Evolutionary conservation across 2,113 vertebrate genomes (phyloP), one percentile per base, ranked within the genome.

Genomic region (Gobiocypris rarus): DNA sequence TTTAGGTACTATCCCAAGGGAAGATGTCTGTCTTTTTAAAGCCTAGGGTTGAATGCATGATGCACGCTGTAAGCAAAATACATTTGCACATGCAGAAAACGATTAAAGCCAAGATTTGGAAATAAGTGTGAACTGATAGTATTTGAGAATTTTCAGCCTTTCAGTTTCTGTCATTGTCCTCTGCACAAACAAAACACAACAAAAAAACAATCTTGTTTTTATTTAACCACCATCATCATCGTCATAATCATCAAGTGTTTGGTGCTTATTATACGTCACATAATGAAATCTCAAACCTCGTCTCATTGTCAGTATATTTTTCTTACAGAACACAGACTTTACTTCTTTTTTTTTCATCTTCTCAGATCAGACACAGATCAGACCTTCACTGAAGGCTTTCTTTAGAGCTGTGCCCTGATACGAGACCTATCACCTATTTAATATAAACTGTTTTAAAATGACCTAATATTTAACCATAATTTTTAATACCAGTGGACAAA

Each of bases 401-500:
- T 80, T 80, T 67, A 80, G 59, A 80, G 9, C 43, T 67, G 78
- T 63, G 78, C 43, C 26, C 61, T 80, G 59, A 31, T 38, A 14
- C 0, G 41, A 71, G 38, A 38, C 74, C 28, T 26, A 43, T 79
- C 56, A 52, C 54, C 41, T 54, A 73, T 59, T 85, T 48, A 79
- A 85, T 81, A 74, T 13, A 56, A 82, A 56, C 26, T n/a, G 34
- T 81, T 31, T 52, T 69, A 54, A 77, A 48, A 48, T 28, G 24
- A 38, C 28, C 61, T 52, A 48, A 63, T 52, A 50, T 65, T 63
- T 48, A 52, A 50, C 56, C 48, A 26, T 38, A 41, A 10, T 70
- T 82, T 82, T 81, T 87, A 81, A 83, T 76, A 54, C 43, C 61
- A 81, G 45, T 41, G n/a, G 73, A 63, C 71, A 83, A 83, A 70